These are phyloP conservation scores for Bucco capensis DNA, from an alignment of 2,113 vertebrate species.

Conservation along the genomic window DNA sequence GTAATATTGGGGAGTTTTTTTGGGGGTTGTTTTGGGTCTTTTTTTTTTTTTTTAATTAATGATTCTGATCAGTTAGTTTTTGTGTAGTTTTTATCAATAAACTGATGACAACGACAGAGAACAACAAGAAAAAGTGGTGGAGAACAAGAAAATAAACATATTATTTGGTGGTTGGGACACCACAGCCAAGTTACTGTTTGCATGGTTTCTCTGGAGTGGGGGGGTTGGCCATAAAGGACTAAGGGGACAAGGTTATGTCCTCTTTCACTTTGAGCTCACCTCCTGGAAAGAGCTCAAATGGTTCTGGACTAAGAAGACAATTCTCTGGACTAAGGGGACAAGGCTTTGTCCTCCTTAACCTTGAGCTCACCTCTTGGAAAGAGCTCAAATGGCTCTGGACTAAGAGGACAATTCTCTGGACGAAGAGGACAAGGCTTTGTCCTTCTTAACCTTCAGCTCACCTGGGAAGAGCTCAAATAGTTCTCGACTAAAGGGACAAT, in stretches of 20 bases:
- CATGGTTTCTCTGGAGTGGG: constrained; percentile 57
- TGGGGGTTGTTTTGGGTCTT: background rate
- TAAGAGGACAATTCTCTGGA: background rate
- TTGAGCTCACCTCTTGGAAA: background rate
- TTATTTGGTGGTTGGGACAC: constrained; percentile 73
- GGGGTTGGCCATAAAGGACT: too few species aligned
- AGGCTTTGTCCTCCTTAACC: background rate
- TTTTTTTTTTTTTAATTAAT: constrained; percentile 72
- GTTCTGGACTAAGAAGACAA: too few species aligned
- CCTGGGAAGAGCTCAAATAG: background rate
- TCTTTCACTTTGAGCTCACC: background rate
- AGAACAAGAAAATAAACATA: constrained; percentile 71
- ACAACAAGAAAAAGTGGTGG: constrained; percentile 43
- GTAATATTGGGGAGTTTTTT: constrained; percentile 28
- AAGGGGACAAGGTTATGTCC: background rate
- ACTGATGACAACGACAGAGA: constrained; percentile 46
- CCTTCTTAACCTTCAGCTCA: background rate
- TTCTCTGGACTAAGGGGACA: background rate
- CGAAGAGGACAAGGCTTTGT: background rate
- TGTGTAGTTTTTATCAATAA: constrained; percentile 86
- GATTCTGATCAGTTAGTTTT: constrained; percentile 76
- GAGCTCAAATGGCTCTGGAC: background rate
- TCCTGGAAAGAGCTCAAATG: background rate
- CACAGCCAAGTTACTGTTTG: constrained; percentile 52
- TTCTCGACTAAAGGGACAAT: too few species aligned